Evolutionary conservation across 2,113 vertebrate species (phyloP).

Genomic region (Pseudopodoces humilis): DNA sequence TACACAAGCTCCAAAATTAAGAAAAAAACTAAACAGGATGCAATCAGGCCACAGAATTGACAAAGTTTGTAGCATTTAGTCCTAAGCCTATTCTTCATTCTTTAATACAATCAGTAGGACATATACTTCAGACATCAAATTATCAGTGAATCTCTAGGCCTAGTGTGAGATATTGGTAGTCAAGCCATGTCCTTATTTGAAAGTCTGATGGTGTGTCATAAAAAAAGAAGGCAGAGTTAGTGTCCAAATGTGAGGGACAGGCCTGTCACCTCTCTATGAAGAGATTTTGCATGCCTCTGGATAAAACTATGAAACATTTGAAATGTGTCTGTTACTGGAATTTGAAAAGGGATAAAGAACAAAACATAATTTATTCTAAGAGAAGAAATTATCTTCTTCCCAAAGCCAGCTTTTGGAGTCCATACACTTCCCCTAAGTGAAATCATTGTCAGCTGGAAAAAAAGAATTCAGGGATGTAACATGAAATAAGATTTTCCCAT

Average conservation of each 20-base stretch:
- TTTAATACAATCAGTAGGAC: neutral
- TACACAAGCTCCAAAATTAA: neutral
- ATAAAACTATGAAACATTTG: neutral
- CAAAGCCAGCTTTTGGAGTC: neutral
- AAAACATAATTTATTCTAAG: neutral
- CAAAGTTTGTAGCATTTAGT: neutral
- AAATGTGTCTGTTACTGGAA: neutral
- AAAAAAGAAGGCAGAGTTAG: neutral
- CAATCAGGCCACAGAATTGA: neutral
- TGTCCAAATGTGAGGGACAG: neutral
- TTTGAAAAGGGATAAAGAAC: neutral
- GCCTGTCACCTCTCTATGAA: neutral
- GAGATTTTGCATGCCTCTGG: neutral
- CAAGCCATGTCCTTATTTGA: neutral
- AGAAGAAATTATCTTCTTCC: neutral
- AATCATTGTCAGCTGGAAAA: neutral
- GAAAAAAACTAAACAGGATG: neutral
- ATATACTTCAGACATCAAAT: neutral
- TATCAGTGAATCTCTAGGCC: neutral
- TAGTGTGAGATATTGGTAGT: neutral
- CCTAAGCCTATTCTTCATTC: neutral
- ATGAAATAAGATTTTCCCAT: neutral
- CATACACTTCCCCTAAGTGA: neutral
- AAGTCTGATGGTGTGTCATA: rapidly evolving
- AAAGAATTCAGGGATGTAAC: neutral